Base-by-base conservation (phyloP, 2,888 invertebrate genomes). In the Lymantria dispar region DNA sequence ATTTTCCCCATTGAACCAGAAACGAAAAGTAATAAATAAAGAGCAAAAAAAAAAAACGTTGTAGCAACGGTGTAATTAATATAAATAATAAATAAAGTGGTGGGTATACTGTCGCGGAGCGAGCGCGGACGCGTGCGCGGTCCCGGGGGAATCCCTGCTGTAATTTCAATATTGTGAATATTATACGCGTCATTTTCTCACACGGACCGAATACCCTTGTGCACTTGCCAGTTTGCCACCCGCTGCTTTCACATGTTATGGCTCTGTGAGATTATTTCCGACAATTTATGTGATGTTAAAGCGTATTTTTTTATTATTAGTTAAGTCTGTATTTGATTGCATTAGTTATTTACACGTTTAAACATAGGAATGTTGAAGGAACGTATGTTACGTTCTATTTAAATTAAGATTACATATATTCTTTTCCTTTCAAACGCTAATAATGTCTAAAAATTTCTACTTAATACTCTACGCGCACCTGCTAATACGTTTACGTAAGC, bases 11-110 rank as follows among this genome's bases (percentile, higher is more conserved):
- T 29, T 46, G 46, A 58, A 52, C 53, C 36, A 52, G 44, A 58
- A 43, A 56, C 39, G 39, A 36, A 61, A 59, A 57, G 43, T 36
- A 57, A 59, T 55, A 22, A 57, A 68, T 54, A 42, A 60, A 69
- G 2, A 38, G 11, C 11, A 66, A 66, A 40, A 67, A 62, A 75
- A 78, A 84, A 78, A 72, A 72, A 63, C 68, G 62, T 68, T 68
- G 73, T 72, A 76, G 70, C 68, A 61, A 54, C 51, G 59, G 60
- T 71, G 67, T 85, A 85, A 86, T 87, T 79, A 85, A 77, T 76
- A 80, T 87, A 77, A 87, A 86, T 87, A 87, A 85, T 87, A 87
- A 83, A 87, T 85, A 85, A 78, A 72, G 70, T 66, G 61, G 69
- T 68, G 60, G 66, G 64, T 61, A 56, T 60, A 72, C 74, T 68